Conservation (phyloP, 2,113 vertebrate genomes). For the Ctenodactylus gundi region DNA sequence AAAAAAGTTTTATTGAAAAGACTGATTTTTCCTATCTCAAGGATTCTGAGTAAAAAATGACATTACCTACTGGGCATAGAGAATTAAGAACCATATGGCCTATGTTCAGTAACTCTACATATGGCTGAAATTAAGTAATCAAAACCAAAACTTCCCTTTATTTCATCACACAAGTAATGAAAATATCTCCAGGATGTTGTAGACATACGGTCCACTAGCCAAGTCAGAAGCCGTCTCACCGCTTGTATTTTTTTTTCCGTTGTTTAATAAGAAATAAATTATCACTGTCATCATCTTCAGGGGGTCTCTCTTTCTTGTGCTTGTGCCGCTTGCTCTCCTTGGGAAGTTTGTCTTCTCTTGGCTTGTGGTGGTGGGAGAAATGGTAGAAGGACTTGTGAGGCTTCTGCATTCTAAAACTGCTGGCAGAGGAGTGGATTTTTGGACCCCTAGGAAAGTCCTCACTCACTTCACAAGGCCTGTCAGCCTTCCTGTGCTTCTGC, state of each 20-base stretch:
- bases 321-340: slow-evolving; percentile 64
- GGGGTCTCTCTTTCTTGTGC: slow-evolving; percentile 64
- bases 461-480: rapidly evolving
- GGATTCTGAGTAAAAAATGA: slow-evolving; percentile 14
- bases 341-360: neutral
- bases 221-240: slow-evolving; percentile 58
- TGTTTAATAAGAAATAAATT: slow-evolving; percentile 87
- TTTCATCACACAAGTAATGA: slow-evolving; percentile 37
- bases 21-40: neutral
- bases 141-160: neutral
- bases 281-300: slow-evolving; percentile 51
- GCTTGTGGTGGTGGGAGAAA: slow-evolving; percentile 7
- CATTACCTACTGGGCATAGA: neutral
- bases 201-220: neutral
- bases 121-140: neutral
- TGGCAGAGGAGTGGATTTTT: neutral
- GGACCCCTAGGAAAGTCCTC: slow-evolving; percentile 81
- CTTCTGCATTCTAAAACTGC: slow-evolving; percentile 1
- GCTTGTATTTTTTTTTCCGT: slow-evolving; percentile 80
- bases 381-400: neutral
- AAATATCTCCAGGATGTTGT: neutral
- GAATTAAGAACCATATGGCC: neutral
- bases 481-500: slow-evolving; percentile 30
- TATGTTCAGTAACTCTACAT: neutral
- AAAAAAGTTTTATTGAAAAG: slow-evolving; percentile 22